Percentiles rank a stretch among this genome's conserved stretches.
Evolutionary conservation across 2,113 vertebrate species (phyloP).

Genomic region (Terrapene triunguis): DNA sequence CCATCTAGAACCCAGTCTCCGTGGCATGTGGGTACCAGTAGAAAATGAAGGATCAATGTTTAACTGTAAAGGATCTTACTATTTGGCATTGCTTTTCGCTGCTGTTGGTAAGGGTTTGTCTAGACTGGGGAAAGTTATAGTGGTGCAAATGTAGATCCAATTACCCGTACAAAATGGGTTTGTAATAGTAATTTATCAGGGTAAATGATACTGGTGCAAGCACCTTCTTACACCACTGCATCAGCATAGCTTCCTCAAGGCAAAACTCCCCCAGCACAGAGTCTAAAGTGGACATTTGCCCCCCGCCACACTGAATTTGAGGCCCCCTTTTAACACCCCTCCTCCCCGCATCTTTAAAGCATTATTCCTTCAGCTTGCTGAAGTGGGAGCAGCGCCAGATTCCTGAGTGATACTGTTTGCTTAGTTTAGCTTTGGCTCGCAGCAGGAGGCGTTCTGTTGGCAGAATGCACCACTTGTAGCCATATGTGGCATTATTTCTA

Average conservation of each 20-base stretch:
- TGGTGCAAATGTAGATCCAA: neutral
- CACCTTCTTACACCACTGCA: neutral
- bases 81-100: neutral
- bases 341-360: neutral
- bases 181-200: neutral
- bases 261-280: neutral
- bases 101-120: neutral
- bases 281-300: neutral
- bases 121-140: neutral
- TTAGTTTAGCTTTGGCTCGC: conserved; percentile 13
- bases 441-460: neutral
- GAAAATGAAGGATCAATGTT: neutral
- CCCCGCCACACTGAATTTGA: neutral
- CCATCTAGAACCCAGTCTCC: neutral
- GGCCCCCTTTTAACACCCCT: neutral
- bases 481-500: neutral
- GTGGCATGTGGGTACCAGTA: neutral
- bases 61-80: neutral
- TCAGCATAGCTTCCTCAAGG: neutral
- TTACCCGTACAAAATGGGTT: accelerated
- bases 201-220: accelerated
- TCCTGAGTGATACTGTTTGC: neutral
- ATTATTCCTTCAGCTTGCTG: neutral
- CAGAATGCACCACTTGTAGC: neutral
- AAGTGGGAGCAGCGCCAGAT: conserved; percentile 19